Base-by-base conservation (phyloP, 2,113 vertebrate genomes). In the Mormyrus iriodes region DNA sequence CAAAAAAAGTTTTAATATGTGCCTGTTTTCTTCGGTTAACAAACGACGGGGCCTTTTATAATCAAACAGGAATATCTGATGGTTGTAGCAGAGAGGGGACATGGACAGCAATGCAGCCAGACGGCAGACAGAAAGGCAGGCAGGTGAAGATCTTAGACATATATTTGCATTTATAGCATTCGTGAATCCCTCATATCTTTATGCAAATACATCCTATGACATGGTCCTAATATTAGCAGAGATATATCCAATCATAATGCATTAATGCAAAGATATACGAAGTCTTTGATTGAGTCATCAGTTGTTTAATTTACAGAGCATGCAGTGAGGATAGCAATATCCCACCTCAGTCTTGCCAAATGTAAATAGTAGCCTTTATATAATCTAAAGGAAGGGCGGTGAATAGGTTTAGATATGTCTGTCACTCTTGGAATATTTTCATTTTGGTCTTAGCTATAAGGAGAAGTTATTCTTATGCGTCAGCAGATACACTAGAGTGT, bases 21-120 rank as follows among this genome's bases (percentile, higher is more conserved):
- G 24, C 21, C 55, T 61, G 21, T n/a, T 61, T 61, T 61, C 24
- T 61, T n/a, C 24, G 0, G 55, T 61, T 69, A 69, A 31, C n/a
- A 69, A 69, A 69, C 31, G 61, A 27, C 10, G n/a, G 61, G 31
- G 61, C 10, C 27, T 10, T 69, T 69, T 27, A 31, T n/a, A 31
- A 10, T 31, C n/a, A 69, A n/a, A 31, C 61, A 69, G 12, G 10
- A 31, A 10, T 2, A 4, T 13, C 61, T 0, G 61, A 31, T 31
- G 27, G n/a, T 31, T 69, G 27, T 69, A 27, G 61, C 61, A 27
- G 24, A 65, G 21, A 94, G 97, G 97, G 79, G 96, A 89, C 13
- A 97, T 95, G 90, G 97, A 97, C 90, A 97, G 95, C 89, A 97
- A 97, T 98, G 95, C 49, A 96, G 94, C 17, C 55, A 79, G n/a